Evolutionary conservation across 1,140 invertebrate species (phyloP).

Genomic region (Bombus haemorrhoidalis): DNA sequence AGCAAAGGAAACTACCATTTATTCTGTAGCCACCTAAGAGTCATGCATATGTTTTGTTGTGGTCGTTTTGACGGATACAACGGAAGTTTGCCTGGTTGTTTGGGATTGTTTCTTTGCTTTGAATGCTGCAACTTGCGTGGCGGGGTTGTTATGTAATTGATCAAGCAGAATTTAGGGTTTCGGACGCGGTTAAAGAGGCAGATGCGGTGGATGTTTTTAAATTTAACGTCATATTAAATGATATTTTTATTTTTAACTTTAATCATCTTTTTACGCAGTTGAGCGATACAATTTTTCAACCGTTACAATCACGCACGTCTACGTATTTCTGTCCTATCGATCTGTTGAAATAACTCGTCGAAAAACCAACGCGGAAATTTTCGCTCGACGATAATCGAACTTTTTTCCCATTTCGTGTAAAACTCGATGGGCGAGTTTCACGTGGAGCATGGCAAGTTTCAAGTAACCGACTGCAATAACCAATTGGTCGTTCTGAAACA

Average conservation of each 20-base stretch:
- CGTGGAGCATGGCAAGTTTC: neutral
- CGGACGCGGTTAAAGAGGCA: neutral
- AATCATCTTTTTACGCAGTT: neutral
- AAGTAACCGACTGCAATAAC: neutral
- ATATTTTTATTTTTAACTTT: no score
- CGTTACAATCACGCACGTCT: neutral
- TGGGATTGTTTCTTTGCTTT: constrained; percentile 5
- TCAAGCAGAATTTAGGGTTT: neutral
- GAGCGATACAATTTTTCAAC: neutral
- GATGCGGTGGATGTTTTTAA: no score
- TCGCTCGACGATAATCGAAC: neutral
- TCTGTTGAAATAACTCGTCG: neutral
- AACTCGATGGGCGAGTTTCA: neutral
- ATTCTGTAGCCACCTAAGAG: neutral
- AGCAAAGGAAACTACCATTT: neutral
- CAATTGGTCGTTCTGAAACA: neutral
- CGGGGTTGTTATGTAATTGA: neutral
- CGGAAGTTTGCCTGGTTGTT: neutral
- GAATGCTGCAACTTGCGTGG: neutral
- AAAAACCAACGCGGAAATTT: neutral
- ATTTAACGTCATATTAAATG: no score
- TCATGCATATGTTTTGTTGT: neutral
- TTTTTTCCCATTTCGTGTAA: neutral
- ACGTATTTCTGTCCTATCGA: neutral
- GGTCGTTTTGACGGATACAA: constrained; percentile 11